phyloP scores from a whole-genome alignment of 2,888 invertebrate species.

The Drosophila mulleri region DNA sequence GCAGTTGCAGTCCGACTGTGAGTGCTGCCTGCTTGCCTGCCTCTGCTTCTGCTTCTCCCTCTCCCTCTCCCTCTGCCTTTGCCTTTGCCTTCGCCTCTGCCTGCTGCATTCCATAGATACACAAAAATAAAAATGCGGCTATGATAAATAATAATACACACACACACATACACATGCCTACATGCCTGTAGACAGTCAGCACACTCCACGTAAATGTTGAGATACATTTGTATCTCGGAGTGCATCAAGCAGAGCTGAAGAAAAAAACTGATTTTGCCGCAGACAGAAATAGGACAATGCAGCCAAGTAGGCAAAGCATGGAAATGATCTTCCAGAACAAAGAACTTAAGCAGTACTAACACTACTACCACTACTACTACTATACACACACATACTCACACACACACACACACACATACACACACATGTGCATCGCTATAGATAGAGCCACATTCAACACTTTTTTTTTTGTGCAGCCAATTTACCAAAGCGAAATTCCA shows the following conservation, averaged over 20 bases:
- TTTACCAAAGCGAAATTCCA: conserved; percentile 49
- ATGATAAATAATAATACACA: conserved; percentile 76
- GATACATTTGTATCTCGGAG: conserved; percentile 63
- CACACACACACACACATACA: neutral
- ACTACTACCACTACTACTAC: too few relatives aligned
- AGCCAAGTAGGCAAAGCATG: conserved; percentile 52
- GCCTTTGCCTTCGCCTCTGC: conserved; percentile 22
- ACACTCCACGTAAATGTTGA: conserved; percentile 52
- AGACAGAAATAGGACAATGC: conserved; percentile 66
- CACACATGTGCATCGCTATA: conserved; percentile 2
- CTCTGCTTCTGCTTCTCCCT: conserved; percentile 13
- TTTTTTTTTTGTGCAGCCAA: conserved; percentile 25
- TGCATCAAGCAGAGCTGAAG: conserved; percentile 28
- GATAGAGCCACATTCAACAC: conserved; percentile 17
- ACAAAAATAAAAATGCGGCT: conserved; percentile 82
- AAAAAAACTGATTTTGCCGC: conserved; percentile 27
- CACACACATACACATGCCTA: conserved; percentile 21
- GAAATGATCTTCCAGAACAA: conserved; percentile 43
- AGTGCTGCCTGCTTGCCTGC: conserved; percentile 25
- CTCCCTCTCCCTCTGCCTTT: conserved; percentile 11
- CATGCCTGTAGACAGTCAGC: conserved; percentile 33
- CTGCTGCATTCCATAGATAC: conserved; percentile 79
- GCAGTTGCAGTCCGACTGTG: conserved; percentile 41
- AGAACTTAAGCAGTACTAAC: conserved; percentile 17
- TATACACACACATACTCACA: conserved; percentile 3